phyloP scores from a whole-genome alignment of 2,797 vertebrate genomes.

The Sitta carolinensis region DNA sequence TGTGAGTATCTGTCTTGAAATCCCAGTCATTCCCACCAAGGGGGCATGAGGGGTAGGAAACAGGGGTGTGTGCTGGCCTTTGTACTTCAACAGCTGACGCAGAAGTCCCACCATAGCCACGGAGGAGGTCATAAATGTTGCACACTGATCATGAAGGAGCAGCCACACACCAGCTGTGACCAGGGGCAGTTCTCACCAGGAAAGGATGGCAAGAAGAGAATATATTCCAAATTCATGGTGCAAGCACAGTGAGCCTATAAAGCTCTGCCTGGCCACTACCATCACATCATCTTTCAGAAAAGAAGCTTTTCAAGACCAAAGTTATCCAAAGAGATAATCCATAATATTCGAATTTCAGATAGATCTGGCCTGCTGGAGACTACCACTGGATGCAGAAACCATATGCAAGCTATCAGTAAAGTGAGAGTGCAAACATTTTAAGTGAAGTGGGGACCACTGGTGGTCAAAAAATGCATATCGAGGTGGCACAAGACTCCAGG shows the following conservation, averaged over 20 bases:
- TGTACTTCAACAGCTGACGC: background rate
- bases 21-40: background rate
- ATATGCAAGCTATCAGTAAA: background rate
- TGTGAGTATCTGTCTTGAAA: background rate
- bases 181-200: background rate
- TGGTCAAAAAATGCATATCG: background rate
- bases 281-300: background rate
- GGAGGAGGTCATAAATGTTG: background rate
- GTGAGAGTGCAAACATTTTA: background rate
- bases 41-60: too few species aligned
- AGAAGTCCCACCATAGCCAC: background rate
- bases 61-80: background rate
- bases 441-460: background rate
- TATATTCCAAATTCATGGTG: background rate
- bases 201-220: background rate
- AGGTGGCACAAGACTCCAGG: background rate
- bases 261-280: background rate
- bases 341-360: background rate
- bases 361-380: background rate
- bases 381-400: background rate
- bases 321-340: background rate
- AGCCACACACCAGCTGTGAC: background rate
- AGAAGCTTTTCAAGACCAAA: background rate
- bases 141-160: background rate
- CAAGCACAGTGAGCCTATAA: background rate